These are phyloP conservation scores for Protonemura montana DNA, from an alignment of 2,888 invertebrate genomes.

Conservation along the genomic window DNA sequence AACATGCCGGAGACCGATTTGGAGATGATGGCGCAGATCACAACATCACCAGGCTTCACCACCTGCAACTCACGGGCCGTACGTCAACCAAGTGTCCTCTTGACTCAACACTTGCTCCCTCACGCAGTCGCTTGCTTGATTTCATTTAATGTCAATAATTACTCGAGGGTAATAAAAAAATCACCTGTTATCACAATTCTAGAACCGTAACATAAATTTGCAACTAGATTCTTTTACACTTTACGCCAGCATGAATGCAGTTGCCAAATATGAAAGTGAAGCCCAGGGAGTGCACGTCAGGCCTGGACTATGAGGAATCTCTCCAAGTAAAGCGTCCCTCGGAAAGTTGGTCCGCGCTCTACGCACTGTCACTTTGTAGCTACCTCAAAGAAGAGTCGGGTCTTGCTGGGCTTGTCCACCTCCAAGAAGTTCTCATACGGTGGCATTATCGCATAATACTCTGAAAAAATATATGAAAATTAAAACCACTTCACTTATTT, in stretches of 20 bases:
- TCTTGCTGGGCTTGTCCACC: constrained; percentile 78
- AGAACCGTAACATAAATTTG: neutral
- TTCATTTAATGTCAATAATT: too few species aligned
- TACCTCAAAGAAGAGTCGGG: constrained; percentile 74
- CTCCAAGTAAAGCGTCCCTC: neutral
- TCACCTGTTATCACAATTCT: neutral
- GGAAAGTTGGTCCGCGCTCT: neutral
- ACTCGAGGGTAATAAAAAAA: neutral
- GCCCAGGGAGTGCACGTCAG: neutral
- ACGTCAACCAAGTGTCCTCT: neutral
- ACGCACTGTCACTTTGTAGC: neutral
- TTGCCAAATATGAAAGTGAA: neutral
- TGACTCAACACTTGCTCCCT: too few species aligned
- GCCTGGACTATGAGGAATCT: too few species aligned
- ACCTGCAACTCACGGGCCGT: constrained; percentile 54
- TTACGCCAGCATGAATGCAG: neutral
- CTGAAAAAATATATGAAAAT: constrained; percentile 59
- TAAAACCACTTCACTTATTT: too few species aligned
- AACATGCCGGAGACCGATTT: constrained; percentile 58
- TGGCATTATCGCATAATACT: constrained; percentile 82
- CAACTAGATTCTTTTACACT: neutral
- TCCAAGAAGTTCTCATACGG: constrained; percentile 86
- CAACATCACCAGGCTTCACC: constrained; percentile 57
- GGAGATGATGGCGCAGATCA: constrained; percentile 57
- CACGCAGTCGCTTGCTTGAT: neutral